Evolutionary conservation across 2,888 invertebrate genomes (phyloP).

Genomic region (Tethea ocularis): DNA sequence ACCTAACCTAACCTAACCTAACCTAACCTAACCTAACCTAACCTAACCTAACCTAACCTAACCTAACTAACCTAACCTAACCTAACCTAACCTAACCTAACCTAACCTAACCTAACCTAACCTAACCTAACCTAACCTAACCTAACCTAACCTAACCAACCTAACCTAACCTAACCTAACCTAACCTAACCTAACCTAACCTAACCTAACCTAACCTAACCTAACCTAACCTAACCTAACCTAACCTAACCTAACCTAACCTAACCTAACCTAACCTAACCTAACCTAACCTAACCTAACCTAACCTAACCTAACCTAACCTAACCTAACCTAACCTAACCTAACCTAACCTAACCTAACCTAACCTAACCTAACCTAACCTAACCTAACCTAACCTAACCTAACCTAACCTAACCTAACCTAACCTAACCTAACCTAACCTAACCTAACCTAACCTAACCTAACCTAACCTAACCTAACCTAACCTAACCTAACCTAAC

Average conservation of each 20-base stretch:
- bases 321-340: slow-evolving; percentile 14
- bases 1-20: no score
- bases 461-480: slow-evolving; percentile 14
- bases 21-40: no score
- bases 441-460: slow-evolving; percentile 14
- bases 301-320: slow-evolving; percentile 14
- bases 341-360: slow-evolving; percentile 14
- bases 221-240: slow-evolving; percentile 14
- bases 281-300: slow-evolving; percentile 14
- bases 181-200: slow-evolving; percentile 14
- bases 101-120: slow-evolving; percentile 14
- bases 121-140: slow-evolving; percentile 11
- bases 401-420: slow-evolving; percentile 14
- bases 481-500: slow-evolving; percentile 14
- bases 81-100: slow-evolving; percentile 15
- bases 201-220: slow-evolving; percentile 14
- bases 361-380: slow-evolving; percentile 14
- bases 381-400: slow-evolving; percentile 14
- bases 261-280: slow-evolving; percentile 14
- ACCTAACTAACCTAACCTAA: slow-evolving; percentile 15
- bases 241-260: slow-evolving; percentile 14
- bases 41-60: no score
- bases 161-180: slow-evolving; percentile 14
- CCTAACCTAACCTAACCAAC: slow-evolving; percentile 13
- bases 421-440: slow-evolving; percentile 14